Evolutionary conservation across 2,113 vertebrate genomes (phyloP).

Genomic region (Grallaria varia): DNA sequence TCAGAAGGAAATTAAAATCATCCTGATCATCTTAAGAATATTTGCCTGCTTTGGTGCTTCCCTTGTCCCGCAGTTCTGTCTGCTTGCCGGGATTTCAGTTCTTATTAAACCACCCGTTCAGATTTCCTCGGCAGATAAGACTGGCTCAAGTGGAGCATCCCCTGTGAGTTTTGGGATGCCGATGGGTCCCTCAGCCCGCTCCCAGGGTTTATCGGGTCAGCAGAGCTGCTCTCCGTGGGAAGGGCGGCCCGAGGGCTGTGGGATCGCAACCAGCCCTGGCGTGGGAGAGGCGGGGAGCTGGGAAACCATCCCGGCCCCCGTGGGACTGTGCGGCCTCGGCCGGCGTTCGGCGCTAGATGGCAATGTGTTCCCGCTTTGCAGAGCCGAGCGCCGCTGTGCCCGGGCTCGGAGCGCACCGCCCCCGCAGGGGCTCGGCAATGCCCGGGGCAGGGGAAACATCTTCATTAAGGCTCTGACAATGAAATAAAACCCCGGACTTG

Average conservation of each 20-base stretch:
- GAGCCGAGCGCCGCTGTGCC: neutral
- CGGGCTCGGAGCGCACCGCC: neutral
- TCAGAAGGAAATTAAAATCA: neutral
- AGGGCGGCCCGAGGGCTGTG: neutral
- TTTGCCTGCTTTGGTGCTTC: neutral
- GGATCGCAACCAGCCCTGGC: neutral
- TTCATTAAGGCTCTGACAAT: neutral
- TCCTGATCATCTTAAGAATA: neutral
- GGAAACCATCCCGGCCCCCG: neutral
- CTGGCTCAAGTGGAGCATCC: neutral
- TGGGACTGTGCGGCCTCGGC: neutral
- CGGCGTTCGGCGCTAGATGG: conserved; percentile 72
- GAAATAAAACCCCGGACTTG: neutral
- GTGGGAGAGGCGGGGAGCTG: neutral
- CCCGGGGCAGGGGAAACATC: neutral
- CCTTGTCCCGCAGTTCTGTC: neutral
- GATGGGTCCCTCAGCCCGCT: neutral
- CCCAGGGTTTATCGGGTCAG: neutral
- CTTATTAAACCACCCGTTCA: conserved; percentile 5
- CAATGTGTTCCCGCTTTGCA: conserved; percentile 64
- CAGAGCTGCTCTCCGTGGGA: neutral
- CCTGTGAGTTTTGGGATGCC: neutral
- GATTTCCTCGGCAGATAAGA: neutral
- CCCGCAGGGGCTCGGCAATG: neutral
- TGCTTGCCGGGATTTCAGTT: neutral